A percentile compares a stretch with the other conserved stretches of the same genome.
Conservation (phyloP, 2,113 vertebrate genomes). For the Paratilapia polleni region DNA sequence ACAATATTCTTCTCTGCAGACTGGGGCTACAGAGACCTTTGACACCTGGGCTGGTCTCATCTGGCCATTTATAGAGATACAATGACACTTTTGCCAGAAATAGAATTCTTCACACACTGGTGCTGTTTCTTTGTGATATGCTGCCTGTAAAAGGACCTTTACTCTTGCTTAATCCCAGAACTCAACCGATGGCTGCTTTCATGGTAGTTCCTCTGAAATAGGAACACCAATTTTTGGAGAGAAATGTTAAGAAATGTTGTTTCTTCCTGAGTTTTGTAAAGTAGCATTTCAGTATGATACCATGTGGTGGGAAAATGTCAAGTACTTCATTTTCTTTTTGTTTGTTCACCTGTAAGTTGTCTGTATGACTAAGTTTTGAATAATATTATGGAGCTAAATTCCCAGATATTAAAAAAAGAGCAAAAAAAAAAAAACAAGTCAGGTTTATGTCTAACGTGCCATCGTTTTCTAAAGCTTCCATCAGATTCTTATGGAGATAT, state of each 20-base stretch:
- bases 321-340: neutral
- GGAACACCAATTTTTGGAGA: neutral
- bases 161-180: neutral
- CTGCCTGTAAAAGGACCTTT: neutral
- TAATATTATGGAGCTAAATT: neutral
- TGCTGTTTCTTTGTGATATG: neutral
- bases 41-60: neutral
- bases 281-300: neutral
- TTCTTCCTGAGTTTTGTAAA: neutral
- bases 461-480: neutral
- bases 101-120: neutral
- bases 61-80: neutral
- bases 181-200: neutral
- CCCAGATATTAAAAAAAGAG: neutral
- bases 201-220: neutral
- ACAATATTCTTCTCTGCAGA: neutral
- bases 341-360: too few species aligned
- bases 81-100: neutral
- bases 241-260: neutral
- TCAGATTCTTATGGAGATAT: neutral
- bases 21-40: conserved; percentile 2
- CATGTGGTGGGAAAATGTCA: neutral
- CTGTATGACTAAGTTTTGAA: neutral
- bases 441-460: neutral
- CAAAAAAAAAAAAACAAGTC: neutral